A percentile compares a stretch with the other conserved stretches of the same genome.
Conservation (phyloP, 2,113 vertebrate genomes). For the Gallinago media region DNA sequence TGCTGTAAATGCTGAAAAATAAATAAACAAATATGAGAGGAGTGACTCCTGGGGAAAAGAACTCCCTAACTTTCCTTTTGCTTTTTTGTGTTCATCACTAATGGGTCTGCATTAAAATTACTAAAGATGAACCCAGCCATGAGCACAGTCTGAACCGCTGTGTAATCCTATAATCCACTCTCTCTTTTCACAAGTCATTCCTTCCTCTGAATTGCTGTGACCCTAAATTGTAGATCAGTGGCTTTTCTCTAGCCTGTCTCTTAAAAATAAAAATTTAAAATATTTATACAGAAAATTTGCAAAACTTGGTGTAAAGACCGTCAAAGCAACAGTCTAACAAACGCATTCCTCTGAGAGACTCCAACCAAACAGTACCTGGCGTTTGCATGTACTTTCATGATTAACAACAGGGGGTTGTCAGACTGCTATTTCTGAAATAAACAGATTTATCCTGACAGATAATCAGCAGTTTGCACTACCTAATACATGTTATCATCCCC, state of each 20-base stretch:
- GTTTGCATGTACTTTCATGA: slow-evolving; percentile 71
- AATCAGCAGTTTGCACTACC: slow-evolving; percentile 76
- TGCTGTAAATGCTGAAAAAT: slow-evolving; percentile 43
- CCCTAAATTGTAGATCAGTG: not conserved
- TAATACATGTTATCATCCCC: slow-evolving; percentile 79
- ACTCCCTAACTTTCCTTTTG: not conserved
- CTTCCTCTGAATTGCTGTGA: slow-evolving; percentile 36
- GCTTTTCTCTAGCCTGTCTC: not conserved
- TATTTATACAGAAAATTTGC: not conserved
- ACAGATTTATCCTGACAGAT: slow-evolving; percentile 82
- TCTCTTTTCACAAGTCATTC: slow-evolving; percentile 40
- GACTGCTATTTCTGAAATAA: slow-evolving; percentile 77
- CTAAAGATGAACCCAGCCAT: not conserved
- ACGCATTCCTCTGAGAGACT: slow-evolving; percentile 41
- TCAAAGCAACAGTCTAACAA: slow-evolving; percentile 53
- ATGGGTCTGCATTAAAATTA: slow-evolving; percentile 14
- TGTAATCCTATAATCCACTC: slow-evolving; percentile 69
- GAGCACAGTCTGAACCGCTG: slow-evolving; percentile 13
- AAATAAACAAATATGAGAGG: not conserved
- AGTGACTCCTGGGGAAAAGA: not conserved
- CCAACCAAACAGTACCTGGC: slow-evolving; percentile 64
- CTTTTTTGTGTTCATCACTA: slow-evolving; percentile 14
- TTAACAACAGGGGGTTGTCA: slow-evolving; percentile 76
- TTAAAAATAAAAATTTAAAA: not conserved
- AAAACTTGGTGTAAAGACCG: slow-evolving; percentile 23